Evolutionary conservation across 2,888 invertebrate genomes (phyloP), one percentile per base, ranked within the genome.

Genomic region (Leucophora obtusa): DNA sequence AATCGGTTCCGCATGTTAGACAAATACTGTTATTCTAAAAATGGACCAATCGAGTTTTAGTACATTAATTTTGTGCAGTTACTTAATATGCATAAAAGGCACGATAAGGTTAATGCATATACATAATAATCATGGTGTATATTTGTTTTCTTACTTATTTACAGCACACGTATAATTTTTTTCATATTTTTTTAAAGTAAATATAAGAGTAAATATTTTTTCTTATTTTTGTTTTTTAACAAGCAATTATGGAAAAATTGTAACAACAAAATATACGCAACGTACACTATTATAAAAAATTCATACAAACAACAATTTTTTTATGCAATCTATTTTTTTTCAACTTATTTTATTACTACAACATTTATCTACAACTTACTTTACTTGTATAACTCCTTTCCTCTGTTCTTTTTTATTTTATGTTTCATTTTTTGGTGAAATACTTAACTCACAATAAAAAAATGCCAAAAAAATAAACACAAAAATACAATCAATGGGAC

Each of bases 341-440:
- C n/a, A 15, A 38, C 18, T 24, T 8, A 47, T 63, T 54, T 62
- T 50, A 62, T 24, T 62, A 62, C 47, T 50, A 50, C 51, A 33
- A 59, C 18, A 28, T 51, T 33, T 63, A 43, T 60, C 60, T 60
- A 53, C 53, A 53, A 53, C 53, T 21, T 9, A 28, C 43, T 47
- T 5, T 51, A 63, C 51, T 51, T n/a, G 50, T 33, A 63, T 58
- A 33, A 58, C 56, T 58, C 33, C 33, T 21, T 21, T 38, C 18
- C 65, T 43, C 21, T 54, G 66, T 66, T 24, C 66, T 38, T 66
- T 33, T 54, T 24, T 62, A 8, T 54, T 7, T 53, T 38, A 14
- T n/a, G 2, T 35, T 38, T 43, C 53, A 33, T 53, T 51, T 65
- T 54, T 66, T 66, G 15, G 18, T 56, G 66, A 56, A 56, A 66